A percentile compares a stretch with the other conserved stretches of the same genome.
phyloP scores from a whole-genome alignment of 2,888 invertebrate species.

The Xanthia icteritia region DNA sequence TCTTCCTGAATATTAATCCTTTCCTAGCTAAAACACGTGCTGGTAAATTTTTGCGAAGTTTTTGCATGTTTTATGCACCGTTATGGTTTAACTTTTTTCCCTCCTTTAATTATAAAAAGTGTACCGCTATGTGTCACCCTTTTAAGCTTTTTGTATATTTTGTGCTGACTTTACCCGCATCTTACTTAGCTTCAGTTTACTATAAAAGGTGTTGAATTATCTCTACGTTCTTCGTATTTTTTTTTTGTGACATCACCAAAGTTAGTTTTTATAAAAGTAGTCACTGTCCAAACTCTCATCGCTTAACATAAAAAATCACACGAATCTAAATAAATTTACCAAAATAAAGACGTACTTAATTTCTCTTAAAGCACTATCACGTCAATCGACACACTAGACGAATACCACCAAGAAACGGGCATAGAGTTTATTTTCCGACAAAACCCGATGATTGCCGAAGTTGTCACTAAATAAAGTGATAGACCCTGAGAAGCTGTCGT shows the following conservation, averaged over 20 bases:
- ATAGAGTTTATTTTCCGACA: conserved; percentile 60
- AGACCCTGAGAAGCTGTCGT: conserved; percentile 55
- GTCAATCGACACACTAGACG: conserved; percentile 59
- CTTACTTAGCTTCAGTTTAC: background rate
- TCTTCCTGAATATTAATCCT: conserved; percentile 30
- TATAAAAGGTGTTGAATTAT: background rate
- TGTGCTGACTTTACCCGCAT: conserved; percentile 10
- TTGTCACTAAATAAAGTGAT: conserved; percentile 77
- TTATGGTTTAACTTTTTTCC: conserved; percentile 31
- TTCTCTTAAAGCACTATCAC: conserved; percentile 48
- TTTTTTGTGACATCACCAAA: background rate
- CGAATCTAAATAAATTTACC: conserved; percentile 31
- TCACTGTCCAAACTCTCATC: background rate
- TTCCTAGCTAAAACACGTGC: conserved; percentile 42
- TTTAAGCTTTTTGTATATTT: conserved; percentile 10
- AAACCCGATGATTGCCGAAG: conserved; percentile 47
- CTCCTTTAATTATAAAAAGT: conserved; percentile 12
- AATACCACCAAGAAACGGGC: conserved; percentile 55
- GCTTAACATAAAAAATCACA: conserved; percentile 18
- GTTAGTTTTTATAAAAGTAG: background rate
- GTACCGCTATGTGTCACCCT: conserved; percentile 10
- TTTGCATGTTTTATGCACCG: conserved; percentile 42
- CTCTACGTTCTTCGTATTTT: background rate
- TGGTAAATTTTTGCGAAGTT: conserved; percentile 33
- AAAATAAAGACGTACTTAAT: conserved; percentile 59